Base-by-base conservation (phyloP, 2,797 vertebrate genomes). In the Bovichtus diacanthus region DNA sequence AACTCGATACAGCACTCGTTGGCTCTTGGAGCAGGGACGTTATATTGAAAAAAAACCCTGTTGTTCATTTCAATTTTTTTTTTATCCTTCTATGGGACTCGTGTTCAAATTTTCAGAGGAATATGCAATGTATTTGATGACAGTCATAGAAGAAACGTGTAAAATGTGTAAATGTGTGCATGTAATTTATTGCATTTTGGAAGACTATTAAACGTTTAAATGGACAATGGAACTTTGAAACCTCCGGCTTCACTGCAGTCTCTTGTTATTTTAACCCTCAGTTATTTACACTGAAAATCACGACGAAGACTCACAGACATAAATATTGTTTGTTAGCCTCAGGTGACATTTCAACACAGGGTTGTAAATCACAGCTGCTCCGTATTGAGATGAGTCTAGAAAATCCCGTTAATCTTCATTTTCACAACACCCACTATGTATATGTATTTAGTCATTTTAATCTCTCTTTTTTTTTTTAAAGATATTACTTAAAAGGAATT, bases 161-260 rank as follows among this genome's bases (percentile, higher is more conserved):
- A 95, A 93, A 97, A 96, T 95, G 96, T 97, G 96, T 98, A 98
- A 97, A 96, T 97, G 97, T 97, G 96, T 99, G 97, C 98, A 99
- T 99, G 98, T 99, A 98, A 99, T 96, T 99, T 99, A 98, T 99
- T 99, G 97, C 97, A 97, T 99, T 97, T 97, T 96, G 96, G 95
- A 97, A 95, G 96, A 96, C 88, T 93, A 94, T 95, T 95, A 96
- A 95, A 95, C 95, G 88, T 96, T 97, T 95, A 95, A 95, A 97
- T 88, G 95, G 96, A 97, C 96, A 96, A 94, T 95, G 95, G 95
- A 96, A 89, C 92, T 95, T 93, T 95, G 95, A 96, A 96, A 94
- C 95, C 95, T 95, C 92, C 94, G 95, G 96, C 95, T 95, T 97
- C 95, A 94, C 95, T 94, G 93, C 95, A 84, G 76, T 87, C 74